A percentile compares a stretch with the other conserved stretches of the same genome.
Conservation (phyloP, 2,113 vertebrate species). For the Xiphophorus hellerii region DNA sequence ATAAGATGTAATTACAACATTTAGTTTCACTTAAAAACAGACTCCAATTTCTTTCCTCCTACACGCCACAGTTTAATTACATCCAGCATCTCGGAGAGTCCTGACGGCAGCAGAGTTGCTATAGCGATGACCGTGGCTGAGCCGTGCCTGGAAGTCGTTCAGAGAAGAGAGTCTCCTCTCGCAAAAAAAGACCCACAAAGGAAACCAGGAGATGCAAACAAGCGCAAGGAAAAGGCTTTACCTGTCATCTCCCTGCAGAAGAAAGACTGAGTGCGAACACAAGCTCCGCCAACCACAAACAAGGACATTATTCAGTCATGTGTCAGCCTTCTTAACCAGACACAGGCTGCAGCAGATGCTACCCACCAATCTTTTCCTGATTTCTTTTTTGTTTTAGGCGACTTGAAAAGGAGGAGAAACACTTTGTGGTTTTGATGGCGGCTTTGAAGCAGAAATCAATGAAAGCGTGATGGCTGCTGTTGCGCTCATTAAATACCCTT, state of each 20-base stretch:
- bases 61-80: conserved; percentile 63
- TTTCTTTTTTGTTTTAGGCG: conserved; percentile 11
- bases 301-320: conserved; percentile 37
- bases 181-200: conserved; percentile 6
- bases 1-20: conserved; percentile 76
- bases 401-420: background rate
- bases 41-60: conserved; percentile 52
- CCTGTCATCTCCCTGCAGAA: conserved; percentile 18
- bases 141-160: conserved; percentile 55
- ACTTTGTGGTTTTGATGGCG: conserved; percentile 13
- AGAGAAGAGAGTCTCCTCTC: conserved; percentile 29
- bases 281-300: conserved; percentile 34
- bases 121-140: conserved; percentile 73
- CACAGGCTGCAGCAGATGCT: conserved; percentile 30
- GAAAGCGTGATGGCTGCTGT: conserved; percentile 39
- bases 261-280: conserved; percentile 36
- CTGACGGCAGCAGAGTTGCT: conserved; percentile 68
- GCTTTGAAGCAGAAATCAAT: conserved; percentile 59
- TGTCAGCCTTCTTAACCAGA: conserved; percentile 28
- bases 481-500: conserved; percentile 45
- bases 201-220: conserved; percentile 19
- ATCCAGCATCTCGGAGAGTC: conserved; percentile 45
- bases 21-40: conserved; percentile 69
- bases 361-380: background rate
- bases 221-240: background rate